Evolutionary conservation across 2,888 invertebrate species (phyloP).

Genomic region (Petrophora chlorosata): DNA sequence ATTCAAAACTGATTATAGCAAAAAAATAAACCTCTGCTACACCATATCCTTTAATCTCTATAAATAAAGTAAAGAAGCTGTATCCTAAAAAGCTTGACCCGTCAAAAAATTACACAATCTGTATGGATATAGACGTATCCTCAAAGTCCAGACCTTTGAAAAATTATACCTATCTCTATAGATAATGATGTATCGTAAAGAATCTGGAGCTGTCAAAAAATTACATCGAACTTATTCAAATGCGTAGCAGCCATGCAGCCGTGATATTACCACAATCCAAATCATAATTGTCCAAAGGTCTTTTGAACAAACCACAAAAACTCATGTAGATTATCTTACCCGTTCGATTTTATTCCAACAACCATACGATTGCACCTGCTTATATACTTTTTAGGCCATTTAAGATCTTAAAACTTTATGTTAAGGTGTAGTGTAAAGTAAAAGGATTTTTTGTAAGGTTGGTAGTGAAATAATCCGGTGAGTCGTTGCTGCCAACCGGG

Average conservation of each 20-base stretch:
- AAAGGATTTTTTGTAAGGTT: slow-evolving; percentile 32
- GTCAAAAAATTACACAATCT: too few species aligned
- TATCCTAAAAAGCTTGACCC: too few species aligned
- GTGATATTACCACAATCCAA: slow-evolving; percentile 57
- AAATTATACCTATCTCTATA: slow-evolving; percentile 25
- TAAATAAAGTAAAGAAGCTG: too few species aligned
- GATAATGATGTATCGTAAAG: not conserved
- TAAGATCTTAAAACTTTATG: slow-evolving; percentile 31
- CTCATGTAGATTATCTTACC: slow-evolving; percentile 63
- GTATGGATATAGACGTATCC: too few species aligned
- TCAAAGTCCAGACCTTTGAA: too few species aligned
- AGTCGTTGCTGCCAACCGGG: slow-evolving; percentile 54
- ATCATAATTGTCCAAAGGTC: slow-evolving; percentile 67
- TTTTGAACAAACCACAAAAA: slow-evolving; percentile 64
- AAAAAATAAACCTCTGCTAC: too few species aligned
- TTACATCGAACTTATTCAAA: slow-evolving; percentile 27
- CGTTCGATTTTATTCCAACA: slow-evolving; percentile 54
- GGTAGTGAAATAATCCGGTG: slow-evolving; percentile 57
- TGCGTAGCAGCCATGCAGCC: slow-evolving; percentile 35
- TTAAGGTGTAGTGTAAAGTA: slow-evolving; percentile 21
- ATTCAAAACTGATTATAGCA: too few species aligned
- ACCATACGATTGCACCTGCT: slow-evolving; percentile 21
- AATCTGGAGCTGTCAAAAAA: slow-evolving; percentile 25
- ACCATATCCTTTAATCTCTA: too few species aligned
- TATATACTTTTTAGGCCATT: slow-evolving; percentile 14